A percentile compares a stretch with the other conserved stretches of the same genome.
Conservation (phyloP, 1,140 invertebrate species). For the Magallana ariakensis region DNA sequence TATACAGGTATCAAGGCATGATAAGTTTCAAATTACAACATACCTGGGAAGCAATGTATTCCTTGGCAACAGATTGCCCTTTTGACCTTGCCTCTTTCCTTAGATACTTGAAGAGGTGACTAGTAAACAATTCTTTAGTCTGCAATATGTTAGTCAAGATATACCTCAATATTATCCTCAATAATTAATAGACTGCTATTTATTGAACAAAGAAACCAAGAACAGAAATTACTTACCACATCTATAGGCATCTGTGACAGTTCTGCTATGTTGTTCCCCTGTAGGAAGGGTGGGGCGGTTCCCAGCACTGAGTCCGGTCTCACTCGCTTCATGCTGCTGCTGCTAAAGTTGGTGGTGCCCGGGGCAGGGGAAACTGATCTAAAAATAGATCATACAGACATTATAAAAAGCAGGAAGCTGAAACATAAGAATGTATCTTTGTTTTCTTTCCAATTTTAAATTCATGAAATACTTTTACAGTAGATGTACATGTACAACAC, state of each 20-base stretch:
- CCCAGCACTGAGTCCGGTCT: conserved; percentile 67
- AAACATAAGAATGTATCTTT: too few relatives aligned
- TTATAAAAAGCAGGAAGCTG: too few relatives aligned
- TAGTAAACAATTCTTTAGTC: conserved; percentile 69
- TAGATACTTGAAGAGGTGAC: conserved; percentile 65
- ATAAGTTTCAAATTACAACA: background rate
- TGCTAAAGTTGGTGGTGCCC: conserved; percentile 9
- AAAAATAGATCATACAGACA: background rate
- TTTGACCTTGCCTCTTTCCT: conserved; percentile 71
- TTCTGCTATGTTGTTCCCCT: conserved; percentile 58
- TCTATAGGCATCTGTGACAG: conserved; percentile 51
- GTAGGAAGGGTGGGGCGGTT: conserved; percentile 66
- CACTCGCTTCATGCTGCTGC: conserved; percentile 49
- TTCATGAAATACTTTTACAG: too few relatives aligned
- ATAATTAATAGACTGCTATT: too few relatives aligned
- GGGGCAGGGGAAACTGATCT: conserved; percentile 54
- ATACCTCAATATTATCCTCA: background rate
- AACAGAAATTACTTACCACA: conserved; percentile 43
- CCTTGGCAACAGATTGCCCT: conserved; percentile 71
- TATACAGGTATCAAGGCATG: too few relatives aligned
- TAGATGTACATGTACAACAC: too few relatives aligned
- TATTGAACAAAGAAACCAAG: too few relatives aligned
- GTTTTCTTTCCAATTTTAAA: too few relatives aligned
- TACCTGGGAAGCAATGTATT: conserved; percentile 74
- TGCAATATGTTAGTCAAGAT: conserved; percentile 44